Evolutionary conservation across 2,797 vertebrate genomes (phyloP).

Genomic region (Artibeus jamaicensis): DNA sequence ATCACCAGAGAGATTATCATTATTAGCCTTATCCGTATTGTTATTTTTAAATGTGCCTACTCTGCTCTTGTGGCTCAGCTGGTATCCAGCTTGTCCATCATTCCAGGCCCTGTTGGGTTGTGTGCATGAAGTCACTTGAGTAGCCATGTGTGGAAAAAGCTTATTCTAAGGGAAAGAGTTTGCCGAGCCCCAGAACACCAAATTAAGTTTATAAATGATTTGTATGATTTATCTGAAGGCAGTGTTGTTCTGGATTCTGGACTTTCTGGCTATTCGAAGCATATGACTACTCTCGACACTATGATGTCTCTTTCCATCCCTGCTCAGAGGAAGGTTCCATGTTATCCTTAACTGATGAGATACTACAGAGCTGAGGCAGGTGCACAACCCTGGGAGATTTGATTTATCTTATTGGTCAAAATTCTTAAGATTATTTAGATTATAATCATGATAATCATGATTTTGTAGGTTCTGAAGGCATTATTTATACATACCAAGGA

Average conservation of each 20-base stretch:
- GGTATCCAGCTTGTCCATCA: slow-evolving; percentile 43
- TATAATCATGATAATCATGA: neutral
- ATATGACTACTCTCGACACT: neutral
- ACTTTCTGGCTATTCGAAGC: slow-evolving; percentile 34
- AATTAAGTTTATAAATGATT: neutral
- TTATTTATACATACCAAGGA: neutral
- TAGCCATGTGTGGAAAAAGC: neutral
- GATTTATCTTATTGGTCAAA: neutral
- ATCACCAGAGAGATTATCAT: slow-evolving; percentile 74
- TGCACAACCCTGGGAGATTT: neutral
- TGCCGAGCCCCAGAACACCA: neutral
- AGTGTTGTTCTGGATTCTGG: neutral
- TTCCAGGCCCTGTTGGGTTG: slow-evolving; percentile 70
- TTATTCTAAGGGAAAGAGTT: neutral
- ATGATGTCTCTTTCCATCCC: neutral
- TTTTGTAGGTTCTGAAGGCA: neutral
- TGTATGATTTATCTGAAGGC: neutral
- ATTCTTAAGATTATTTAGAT: neutral
- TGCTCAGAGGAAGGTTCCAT: neutral
- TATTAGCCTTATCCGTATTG: slow-evolving; percentile 64
- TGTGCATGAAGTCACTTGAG: neutral
- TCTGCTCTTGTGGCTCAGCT: slow-evolving; percentile 61
- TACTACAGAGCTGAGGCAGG: neutral
- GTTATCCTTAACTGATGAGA: neutral
- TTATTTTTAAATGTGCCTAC: slow-evolving; percentile 76